Base-by-base conservation (phyloP, 92 coral and sea anemone species). In the Zoanthus sociatus region DNA sequence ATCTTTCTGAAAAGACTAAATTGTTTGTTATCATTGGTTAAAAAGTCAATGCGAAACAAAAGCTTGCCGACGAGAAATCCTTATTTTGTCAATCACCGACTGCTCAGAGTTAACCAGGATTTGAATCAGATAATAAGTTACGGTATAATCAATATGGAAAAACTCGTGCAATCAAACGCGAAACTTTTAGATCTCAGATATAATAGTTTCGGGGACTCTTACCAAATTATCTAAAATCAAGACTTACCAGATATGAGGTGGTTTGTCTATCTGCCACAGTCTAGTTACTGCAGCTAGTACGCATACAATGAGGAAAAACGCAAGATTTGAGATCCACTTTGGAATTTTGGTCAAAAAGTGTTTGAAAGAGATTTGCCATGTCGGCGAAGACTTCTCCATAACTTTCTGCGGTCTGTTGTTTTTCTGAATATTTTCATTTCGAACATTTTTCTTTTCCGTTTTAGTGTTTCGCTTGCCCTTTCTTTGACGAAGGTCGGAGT, bases 401-500 rank as follows among this genome's bases (percentile, higher is more conserved):
- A 81, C 61, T 61, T 81, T 81, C 32, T 55, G 75, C 13, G 60
- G 85, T 47, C 66, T 81, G 73, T 30, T 67, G 45, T 47, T 81
- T 66, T 81, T 81, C 75, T 81, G 85, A 17, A 81, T 30, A 17
- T 21, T 67, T 45, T 81, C 85, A 42, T 64, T 81, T 47, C 85
- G 85, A 81, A 64, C 10, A 37, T 81, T 71, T 32, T 47, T 81
- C 61, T 66, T 81, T 42, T 81, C 85, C 46, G 18, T 79, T 64
- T 79, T 79, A 12, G 44, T 79, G 32, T 81, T 55, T 58, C 72
- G 84, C 26, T 76, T 82, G 0, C 89, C 63, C 63, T 91, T 91
- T 61, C 94, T 71, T 37, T 79, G 90, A 5, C 94, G 92, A 33
- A 91, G 32, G 53, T 89, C 89, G 15, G 89, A 87, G 63, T 84